phyloP scores from a whole-genome alignment of 2,888 invertebrate genomes.

The Cheilosia grossa region DNA sequence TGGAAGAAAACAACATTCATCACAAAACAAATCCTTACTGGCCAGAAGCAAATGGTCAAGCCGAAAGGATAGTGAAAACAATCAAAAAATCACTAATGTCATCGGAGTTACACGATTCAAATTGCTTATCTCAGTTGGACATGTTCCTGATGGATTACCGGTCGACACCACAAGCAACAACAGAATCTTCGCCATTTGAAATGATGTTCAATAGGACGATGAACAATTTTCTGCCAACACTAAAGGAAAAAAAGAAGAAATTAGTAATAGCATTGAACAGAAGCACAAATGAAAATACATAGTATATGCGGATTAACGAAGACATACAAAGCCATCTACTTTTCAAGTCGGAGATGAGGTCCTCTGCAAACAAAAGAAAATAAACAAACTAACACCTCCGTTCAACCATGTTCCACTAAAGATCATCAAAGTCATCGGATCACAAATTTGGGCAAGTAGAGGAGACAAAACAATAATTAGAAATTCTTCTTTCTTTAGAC shows the following conservation, averaged over 20 bases:
- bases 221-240: background rate
- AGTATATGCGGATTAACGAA: background rate
- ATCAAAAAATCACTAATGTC: constrained; percentile 2
- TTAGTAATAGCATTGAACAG: background rate
- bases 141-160: constrained; percentile 12
- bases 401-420: background rate
- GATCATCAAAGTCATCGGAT: constrained; percentile 8
- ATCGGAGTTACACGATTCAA: background rate
- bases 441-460: constrained; percentile 8
- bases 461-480: background rate
- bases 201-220: background rate
- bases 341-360: background rate
- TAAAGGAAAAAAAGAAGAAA: background rate
- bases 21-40: constrained; percentile 13
- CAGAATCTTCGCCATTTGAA: background rate
- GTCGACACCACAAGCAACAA: constrained; percentile 16
- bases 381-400: background rate
- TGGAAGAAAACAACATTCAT: background rate
- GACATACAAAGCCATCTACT: background rate
- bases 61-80: constrained; percentile 20
- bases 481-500: background rate
- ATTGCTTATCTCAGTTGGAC: background rate
- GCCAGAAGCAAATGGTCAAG: constrained; percentile 26
- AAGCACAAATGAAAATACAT: background rate
- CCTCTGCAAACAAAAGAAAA: background rate